These are phyloP conservation scores for Mythimna lalbum DNA, from an alignment of 2,888 invertebrate genomes.

Conservation along the genomic window DNA sequence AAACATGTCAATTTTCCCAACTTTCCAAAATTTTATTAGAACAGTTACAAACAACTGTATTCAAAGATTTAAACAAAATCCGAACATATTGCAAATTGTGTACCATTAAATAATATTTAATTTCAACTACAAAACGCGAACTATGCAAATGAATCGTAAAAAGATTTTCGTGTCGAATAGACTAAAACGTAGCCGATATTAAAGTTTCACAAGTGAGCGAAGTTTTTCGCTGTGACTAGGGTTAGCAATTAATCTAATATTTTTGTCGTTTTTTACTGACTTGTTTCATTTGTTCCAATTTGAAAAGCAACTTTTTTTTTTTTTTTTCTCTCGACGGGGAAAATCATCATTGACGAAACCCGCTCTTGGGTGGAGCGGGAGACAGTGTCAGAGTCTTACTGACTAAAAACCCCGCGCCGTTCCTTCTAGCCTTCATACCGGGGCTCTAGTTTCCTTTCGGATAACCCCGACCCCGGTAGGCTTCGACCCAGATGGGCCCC, in stretches of 20 bases:
- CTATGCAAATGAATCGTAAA: slow-evolving; percentile 70
- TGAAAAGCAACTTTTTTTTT: background rate
- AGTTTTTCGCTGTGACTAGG: slow-evolving; percentile 74
- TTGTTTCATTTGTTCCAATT: background rate
- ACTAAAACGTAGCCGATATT: slow-evolving; percentile 70
- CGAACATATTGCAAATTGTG: slow-evolving; percentile 40
- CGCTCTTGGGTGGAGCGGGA: too few relatives aligned
- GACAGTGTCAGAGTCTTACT: too few relatives aligned
- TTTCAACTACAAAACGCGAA: slow-evolving; percentile 64
- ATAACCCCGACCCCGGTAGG: too few relatives aligned
- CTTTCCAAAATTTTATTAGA: slow-evolving; percentile 10
- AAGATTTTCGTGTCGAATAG: slow-evolving; percentile 69
- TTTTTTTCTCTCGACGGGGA: too few relatives aligned
- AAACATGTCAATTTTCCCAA: background rate
- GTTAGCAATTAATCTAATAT: slow-evolving; percentile 23
- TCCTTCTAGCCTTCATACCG: too few relatives aligned
- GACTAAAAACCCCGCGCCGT: too few relatives aligned
- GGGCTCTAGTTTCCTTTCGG: too few relatives aligned
- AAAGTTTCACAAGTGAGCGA: slow-evolving; percentile 77
- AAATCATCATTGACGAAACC: too few relatives aligned
- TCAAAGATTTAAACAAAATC: slow-evolving; percentile 29
- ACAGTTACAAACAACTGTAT: slow-evolving; percentile 22
- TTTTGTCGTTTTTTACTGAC: background rate
- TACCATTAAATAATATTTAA: slow-evolving; percentile 61
- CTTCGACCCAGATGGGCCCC: too few relatives aligned